A percentile compares a stretch with the other conserved stretches of the same genome.
phyloP scores from a whole-genome alignment of 2,113 vertebrate genomes.

The Isurus oxyrinchus region DNA sequence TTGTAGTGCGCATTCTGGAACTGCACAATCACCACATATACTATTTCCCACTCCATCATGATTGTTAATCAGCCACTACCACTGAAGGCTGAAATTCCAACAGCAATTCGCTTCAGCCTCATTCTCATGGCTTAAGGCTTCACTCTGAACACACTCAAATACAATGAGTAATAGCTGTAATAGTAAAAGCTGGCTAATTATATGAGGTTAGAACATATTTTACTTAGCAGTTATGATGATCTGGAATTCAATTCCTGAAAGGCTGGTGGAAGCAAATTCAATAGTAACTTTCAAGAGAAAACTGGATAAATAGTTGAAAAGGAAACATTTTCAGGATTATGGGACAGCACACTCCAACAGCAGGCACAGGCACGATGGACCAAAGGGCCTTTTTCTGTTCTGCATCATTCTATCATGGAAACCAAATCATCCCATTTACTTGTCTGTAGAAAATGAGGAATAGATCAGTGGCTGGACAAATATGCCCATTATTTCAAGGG shows the following conservation, averaged over 20 bases:
- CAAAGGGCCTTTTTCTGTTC: not conserved
- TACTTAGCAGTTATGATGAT: not conserved
- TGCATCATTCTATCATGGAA: not conserved
- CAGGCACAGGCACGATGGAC: not conserved
- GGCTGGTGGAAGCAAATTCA: not conserved
- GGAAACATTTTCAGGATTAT: not conserved
- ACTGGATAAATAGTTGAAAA: not conserved
- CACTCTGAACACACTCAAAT: not conserved
- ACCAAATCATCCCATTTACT: not conserved
- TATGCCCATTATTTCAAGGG: not conserved
- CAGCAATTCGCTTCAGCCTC: not conserved
- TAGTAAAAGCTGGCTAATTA: not conserved
- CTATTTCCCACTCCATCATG: not conserved
- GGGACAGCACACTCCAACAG: not conserved
- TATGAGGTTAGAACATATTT: not conserved
- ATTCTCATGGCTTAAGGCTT: not conserved
- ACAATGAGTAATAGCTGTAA: not conserved
- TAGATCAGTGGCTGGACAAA: not conserved
- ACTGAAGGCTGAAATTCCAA: not conserved
- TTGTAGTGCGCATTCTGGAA: not conserved
- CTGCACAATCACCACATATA: not conserved
- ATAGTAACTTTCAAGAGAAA: not conserved
- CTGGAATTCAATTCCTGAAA: not conserved
- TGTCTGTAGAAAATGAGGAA: not conserved
- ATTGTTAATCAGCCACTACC: not conserved